These are phyloP conservation scores for Tenthredo amoena DNA, from an alignment of 2,888 invertebrate species.

Conservation along the genomic window DNA sequence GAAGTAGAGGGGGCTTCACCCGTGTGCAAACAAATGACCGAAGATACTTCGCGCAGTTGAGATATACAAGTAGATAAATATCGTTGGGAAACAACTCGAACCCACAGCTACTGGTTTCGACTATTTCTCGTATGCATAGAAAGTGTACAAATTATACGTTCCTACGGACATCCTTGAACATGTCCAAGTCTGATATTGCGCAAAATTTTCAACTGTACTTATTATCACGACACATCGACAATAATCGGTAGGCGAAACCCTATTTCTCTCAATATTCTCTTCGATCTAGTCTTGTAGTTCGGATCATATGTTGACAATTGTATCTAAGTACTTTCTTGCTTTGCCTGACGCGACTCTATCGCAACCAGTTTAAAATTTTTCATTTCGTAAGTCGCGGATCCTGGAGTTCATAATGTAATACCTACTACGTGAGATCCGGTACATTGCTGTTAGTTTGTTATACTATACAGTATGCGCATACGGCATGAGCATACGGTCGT, in stretches of 20 bases:
- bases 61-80: conserved; percentile 52
- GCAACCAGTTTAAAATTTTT: not conserved
- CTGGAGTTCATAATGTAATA: not conserved
- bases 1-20: conserved; percentile 20
- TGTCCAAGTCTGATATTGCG: not conserved
- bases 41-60: conserved; percentile 47
- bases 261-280: not conserved
- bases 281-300: not conserved
- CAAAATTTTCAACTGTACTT: not conserved
- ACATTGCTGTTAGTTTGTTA: not conserved
- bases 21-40: conserved; percentile 47
- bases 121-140: conserved; percentile 38
- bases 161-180: conserved; percentile 7
- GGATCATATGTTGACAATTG: not conserved
- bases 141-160: conserved; percentile 42
- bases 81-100: conserved; percentile 39
- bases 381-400: not conserved
- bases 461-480: not conserved
- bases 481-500: conserved; percentile 9
- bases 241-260: not conserved
- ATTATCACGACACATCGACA: not conserved
- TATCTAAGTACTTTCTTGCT: not conserved
- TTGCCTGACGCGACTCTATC: not conserved
- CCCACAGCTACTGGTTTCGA: conserved; percentile 43
- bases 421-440: conserved; percentile 2